Evolutionary conservation across 2,888 invertebrate species (phyloP).

Genomic region (Ectropis crepuscularia): DNA sequence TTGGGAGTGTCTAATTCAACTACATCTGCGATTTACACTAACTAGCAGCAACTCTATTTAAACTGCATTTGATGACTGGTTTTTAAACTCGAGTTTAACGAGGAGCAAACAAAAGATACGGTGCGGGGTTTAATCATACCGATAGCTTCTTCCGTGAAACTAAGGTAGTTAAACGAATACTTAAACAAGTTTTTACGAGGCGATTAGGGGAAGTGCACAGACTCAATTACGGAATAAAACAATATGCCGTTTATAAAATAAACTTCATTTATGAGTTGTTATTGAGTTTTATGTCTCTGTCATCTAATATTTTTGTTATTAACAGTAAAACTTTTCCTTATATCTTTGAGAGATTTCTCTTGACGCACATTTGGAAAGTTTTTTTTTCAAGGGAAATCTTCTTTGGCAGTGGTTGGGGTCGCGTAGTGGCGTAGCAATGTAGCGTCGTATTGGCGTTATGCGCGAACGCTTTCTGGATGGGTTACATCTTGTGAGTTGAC

Average conservation of each 20-base stretch:
- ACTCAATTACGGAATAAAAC: slow-evolving; percentile 55
- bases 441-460: no score
- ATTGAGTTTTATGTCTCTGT: slow-evolving; percentile 22
- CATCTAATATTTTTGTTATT: no score
- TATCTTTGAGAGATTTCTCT: no score
- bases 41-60: slow-evolving; percentile 24
- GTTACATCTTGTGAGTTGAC: no score
- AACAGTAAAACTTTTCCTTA: no score
- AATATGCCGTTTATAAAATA: slow-evolving; percentile 49
- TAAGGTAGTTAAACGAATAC: slow-evolving; percentile 49
- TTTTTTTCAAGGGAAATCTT: no score
- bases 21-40: slow-evolving; percentile 19
- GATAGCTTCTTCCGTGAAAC: slow-evolving; percentile 49
- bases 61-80: slow-evolving; percentile 24
- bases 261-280: slow-evolving; percentile 45
- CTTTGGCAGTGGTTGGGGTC: no score
- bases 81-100: slow-evolving; percentile 23
- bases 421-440: no score
- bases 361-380: no score
- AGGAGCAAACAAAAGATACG: slow-evolving; percentile 24
- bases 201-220: slow-evolving; percentile 55
- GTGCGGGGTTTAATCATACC: slow-evolving; percentile 19
- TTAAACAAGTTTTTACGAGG: slow-evolving; percentile 57
- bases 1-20: no score
- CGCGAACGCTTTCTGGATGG: no score